These are phyloP conservation scores for Benthosema pterotum DNA, from an alignment of 2,797 vertebrate species.

Conservation along the genomic window DNA sequence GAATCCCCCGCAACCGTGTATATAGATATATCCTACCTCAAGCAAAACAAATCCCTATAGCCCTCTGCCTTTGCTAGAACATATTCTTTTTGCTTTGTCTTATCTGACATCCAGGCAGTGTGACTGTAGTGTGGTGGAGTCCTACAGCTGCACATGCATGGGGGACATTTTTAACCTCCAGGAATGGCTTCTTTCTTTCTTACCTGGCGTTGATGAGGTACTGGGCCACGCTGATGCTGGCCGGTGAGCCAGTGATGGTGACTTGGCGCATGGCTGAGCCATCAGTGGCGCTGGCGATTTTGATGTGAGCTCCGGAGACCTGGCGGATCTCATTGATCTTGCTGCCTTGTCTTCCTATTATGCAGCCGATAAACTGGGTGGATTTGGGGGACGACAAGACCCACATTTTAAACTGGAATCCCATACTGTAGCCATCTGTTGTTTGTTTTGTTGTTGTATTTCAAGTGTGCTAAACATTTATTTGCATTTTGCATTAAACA, in stretches of 20 bases:
- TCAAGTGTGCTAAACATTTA: too few relatives aligned
- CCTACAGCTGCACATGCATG: constrained; percentile 3
- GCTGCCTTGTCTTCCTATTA: constrained; percentile 97
- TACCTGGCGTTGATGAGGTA: constrained; percentile 98
- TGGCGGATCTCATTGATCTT: constrained; percentile 98
- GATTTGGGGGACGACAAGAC: constrained; percentile 33
- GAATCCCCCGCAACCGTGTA: constrained; percentile 58
- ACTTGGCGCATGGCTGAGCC: constrained; percentile 92
- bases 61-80: constrained; percentile 33
- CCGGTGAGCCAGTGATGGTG: constrained; percentile 92
- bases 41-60: constrained; percentile 52
- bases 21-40: constrained; percentile 16
- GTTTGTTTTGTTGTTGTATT: too few relatives aligned
- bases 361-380: constrained; percentile 92
- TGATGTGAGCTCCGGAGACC: constrained; percentile 96
- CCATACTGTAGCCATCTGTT: constrained; percentile 10
- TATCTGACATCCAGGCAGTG: constrained; percentile 40
- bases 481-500: too few relatives aligned
- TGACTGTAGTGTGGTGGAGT: constrained; percentile 7
- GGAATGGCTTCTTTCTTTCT: too few relatives aligned
- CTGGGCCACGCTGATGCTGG: constrained; percentile 94
- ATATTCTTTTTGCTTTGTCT: constrained; percentile 39
- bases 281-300: constrained; percentile 94
- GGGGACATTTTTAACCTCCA: constrained; percentile 24
- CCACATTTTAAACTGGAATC: too few relatives aligned